These are phyloP conservation scores for Pocillopora damicornis DNA, from an alignment of 64 coral and sea anemone species.

Conservation along the genomic window DNA sequence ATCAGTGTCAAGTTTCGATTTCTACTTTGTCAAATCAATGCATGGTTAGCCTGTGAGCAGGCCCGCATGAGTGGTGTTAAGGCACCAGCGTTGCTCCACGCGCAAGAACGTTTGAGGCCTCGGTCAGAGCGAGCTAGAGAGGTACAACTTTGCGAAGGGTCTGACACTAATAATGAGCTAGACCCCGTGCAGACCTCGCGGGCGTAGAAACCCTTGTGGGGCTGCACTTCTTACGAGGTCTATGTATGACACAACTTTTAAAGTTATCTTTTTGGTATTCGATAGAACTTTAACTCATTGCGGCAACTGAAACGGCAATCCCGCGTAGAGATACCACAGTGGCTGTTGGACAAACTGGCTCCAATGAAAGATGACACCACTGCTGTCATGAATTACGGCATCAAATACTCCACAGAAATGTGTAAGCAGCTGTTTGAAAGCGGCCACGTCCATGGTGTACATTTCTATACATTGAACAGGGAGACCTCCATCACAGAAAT, in stretches of 20 bases:
- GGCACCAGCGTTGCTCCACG: no score
- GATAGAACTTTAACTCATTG: constrained; percentile 71
- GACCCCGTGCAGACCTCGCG: no score
- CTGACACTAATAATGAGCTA: no score
- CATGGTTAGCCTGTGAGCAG: no score
- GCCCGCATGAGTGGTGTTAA: no score
- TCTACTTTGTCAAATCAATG: no score
- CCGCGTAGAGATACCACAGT: constrained; percentile 65
- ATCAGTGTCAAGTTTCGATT: no score
- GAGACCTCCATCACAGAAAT: constrained; percentile 48
- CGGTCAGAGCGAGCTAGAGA: no score
- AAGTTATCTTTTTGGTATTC: neutral
- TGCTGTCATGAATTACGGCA: constrained; percentile 73
- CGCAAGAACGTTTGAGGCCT: no score
- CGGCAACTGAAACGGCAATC: constrained; percentile 70
- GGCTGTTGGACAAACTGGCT: constrained; percentile 58
- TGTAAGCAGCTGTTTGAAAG: constrained; percentile 56
- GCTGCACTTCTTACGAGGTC: no score
- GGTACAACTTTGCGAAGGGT: no score
- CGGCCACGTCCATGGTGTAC: constrained; percentile 51
- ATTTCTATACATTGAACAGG: constrained; percentile 68
- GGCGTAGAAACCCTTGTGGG: no score
- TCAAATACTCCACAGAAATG: constrained; percentile 66
- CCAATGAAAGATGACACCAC: constrained; percentile 81
- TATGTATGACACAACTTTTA: neutral